phyloP scores from a whole-genome alignment of 92 coral and sea anemone genomes.

The Porites divaricata region DNA sequence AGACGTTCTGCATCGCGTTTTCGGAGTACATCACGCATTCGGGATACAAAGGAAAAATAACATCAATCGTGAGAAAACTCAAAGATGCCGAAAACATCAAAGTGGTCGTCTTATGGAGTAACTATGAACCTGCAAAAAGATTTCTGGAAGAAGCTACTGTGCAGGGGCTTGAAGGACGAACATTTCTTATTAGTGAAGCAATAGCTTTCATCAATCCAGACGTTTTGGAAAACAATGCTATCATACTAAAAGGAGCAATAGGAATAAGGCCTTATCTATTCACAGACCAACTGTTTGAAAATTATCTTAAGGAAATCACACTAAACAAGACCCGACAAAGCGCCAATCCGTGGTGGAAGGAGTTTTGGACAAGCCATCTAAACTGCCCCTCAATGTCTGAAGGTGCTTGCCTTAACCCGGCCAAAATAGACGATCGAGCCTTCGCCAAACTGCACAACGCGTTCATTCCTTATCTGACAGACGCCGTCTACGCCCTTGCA shows the following conservation, averaged over 20 bases:
- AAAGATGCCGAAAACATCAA: conserved; percentile 70
- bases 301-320: conserved; percentile 55
- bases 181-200: conserved; percentile 82
- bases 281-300: conserved; percentile 40
- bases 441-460: conserved; percentile 64
- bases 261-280: conserved; percentile 69
- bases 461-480: conserved; percentile 74
- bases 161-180: conserved; percentile 72
- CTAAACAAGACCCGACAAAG: conserved; percentile 25
- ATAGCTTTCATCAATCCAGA: conserved; percentile 69
- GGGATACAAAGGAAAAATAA: conserved; percentile 75
- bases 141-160: conserved; percentile 71
- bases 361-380: conserved; percentile 63
- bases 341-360: conserved; percentile 80
- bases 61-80: conserved; percentile 68
- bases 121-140: conserved; percentile 79
- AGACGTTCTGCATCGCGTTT: conserved; percentile 80
- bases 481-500: conserved; percentile 77
- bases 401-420: conserved; percentile 24
- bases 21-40: conserved; percentile 81
- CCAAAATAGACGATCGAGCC: conserved; percentile 28
- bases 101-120: conserved; percentile 83
- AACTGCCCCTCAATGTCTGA: conserved; percentile 36
- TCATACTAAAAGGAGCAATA: conserved; percentile 65
- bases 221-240: conserved; percentile 55